Evolutionary conservation across 2,113 vertebrate species (phyloP), one percentile per base, ranked within the genome.

Genomic region (Semnornis frantzii): DNA sequence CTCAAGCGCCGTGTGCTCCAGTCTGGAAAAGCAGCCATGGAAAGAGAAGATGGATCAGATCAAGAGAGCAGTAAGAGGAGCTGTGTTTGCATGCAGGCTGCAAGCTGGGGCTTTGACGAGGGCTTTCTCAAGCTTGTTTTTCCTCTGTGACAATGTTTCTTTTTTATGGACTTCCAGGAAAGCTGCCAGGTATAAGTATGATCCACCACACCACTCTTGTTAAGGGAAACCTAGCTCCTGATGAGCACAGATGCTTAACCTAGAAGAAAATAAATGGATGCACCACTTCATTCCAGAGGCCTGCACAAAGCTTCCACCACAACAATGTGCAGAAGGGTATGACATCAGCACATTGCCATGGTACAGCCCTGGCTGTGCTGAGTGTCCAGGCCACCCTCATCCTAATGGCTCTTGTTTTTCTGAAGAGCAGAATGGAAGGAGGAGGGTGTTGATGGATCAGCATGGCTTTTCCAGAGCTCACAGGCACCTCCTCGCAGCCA

Each of bases 91-190:
- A 91, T 91, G 90, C 92, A 83, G 52, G 59, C 33, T 89, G 57
- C 82, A 90, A 94, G 90, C 91, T 57, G 87, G 44, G 50, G 74
- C 82, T 91, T 79, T 90, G 86, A 89, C 50, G 70, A 79, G 30
- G 39, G 59, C 60, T 59, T 87, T 84, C 70, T 81, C 71, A 62
- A 80, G 59, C 71, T 69, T 78, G 37, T 1, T 31, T 87, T 59
- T 66, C 11, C n/a, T 34, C 52, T 62, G 62, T 44, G 83, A 66
- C 54, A 50, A 42, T 9, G 69, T 39, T 79, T 24, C 25, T n/a
- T 71, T 85, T 81, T 42, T 54, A 75, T 3, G 9, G 82, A 34
- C 9, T 87, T 90, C 85, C 70, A 84, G 76, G 68, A 91, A 87
- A 92, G 85, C 69, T 95, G 87, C 68, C 82, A 79, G 75, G 46